Base-by-base conservation (phyloP, 2,113 vertebrate species). In the Oenanthe oenanthe region DNA sequence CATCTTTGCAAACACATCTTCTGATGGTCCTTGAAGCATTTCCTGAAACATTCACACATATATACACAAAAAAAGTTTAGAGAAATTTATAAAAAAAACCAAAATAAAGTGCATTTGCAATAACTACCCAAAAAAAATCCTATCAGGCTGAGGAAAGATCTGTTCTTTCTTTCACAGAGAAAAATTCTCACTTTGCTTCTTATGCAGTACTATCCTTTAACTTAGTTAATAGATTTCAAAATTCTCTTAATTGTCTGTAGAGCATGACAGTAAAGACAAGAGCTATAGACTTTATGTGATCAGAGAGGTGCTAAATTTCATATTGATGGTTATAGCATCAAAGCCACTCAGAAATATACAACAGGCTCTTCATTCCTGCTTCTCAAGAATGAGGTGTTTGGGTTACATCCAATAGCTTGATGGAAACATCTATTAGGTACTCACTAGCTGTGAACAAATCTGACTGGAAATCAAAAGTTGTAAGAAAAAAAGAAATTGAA, bases 21-120 rank as follows among this genome's bases (percentile, higher is more conserved):
- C 97, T 58, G 94, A 54, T 43, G 95, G 56, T 66, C 91, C 97
- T 67, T 97, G 97, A 93, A 97, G 94, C 96, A 98, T 96, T 89
- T 97, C 97, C 98, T 98, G 85, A 94, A 97, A 96, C 26, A 93
- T 54, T 83, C 32, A 81, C 45, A 91, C 5, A 68, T 2, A 89
- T 2, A 62, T 4, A 58, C 12, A 20, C 6, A 89, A 72, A 79
- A 79, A 19, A 63, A 15, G 8, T 36, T 88, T 48, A 57, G 36
- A 85, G 18, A 82, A 54, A 76, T 40, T 32, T 1, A 67, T 48
- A 6, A 21, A 66, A 67, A 65, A 80, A 56, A 8, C 14, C 40
- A 74, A 71, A 86, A 29, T 31, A 42, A 77, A 50, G 17, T 45
- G 1, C 43, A 79, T 38, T 53, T 88, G 26, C 38, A 88, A 60